These are phyloP conservation scores for Oryzias woworae DNA, from an alignment of 2,113 vertebrate genomes.

Conservation along the genomic window DNA sequence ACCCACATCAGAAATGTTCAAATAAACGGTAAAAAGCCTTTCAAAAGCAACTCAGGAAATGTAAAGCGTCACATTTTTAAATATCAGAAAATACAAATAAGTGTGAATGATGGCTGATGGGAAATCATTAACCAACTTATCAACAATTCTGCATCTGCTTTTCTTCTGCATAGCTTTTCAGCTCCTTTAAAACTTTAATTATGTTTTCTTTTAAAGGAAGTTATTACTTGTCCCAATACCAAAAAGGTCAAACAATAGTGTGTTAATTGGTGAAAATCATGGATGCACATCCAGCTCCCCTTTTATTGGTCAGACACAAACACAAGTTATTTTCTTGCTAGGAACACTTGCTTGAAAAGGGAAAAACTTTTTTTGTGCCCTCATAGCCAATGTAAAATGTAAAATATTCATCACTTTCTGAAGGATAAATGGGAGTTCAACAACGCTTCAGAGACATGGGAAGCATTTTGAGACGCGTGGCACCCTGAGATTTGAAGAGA, in stretches of 20 bases:
- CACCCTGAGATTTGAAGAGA: slow-evolving; percentile 34
- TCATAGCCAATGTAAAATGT: background rate
- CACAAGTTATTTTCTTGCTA: background rate
- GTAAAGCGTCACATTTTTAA: slow-evolving; percentile 12
- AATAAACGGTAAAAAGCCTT: slow-evolving; percentile 15
- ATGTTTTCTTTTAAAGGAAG: too few species aligned
- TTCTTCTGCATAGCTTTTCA: slow-evolving; percentile 22
- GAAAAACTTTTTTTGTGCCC: too few species aligned
- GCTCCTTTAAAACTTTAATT: background rate
- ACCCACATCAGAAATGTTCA: slow-evolving; percentile 24
- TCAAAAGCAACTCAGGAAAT: slow-evolving; percentile 15
- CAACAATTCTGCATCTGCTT: slow-evolving; percentile 11
- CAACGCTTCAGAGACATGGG: background rate
- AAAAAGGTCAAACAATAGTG: background rate
- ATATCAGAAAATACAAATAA: background rate
- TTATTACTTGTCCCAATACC: background rate
- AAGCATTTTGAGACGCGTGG: slow-evolving; percentile 24
- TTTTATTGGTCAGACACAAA: slow-evolving; percentile 1
- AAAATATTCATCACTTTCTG: background rate
- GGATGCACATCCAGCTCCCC: background rate
- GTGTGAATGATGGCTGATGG: too few species aligned
- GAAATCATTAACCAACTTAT: background rate
- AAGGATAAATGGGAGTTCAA: too few species aligned
- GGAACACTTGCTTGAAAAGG: background rate
- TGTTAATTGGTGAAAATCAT: background rate